Evolutionary conservation across 2,888 invertebrate genomes (phyloP).

Genomic region (Pandemis heparana): DNA sequence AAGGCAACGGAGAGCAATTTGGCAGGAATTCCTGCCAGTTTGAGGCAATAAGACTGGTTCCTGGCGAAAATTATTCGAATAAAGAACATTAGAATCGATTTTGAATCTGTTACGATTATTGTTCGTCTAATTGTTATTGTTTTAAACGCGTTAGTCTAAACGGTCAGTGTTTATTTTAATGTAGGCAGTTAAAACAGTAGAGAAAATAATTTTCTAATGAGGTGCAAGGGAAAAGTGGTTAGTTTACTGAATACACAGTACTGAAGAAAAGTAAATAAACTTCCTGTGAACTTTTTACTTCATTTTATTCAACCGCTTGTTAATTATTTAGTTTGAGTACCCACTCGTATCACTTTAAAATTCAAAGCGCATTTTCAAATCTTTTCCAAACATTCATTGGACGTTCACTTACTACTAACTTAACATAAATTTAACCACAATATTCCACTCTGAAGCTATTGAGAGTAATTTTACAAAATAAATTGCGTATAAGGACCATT

Average conservation of each 20-base stretch:
- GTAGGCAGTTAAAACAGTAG: conserved; percentile 3
- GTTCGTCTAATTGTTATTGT: conserved; percentile 32
- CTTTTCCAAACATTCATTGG: background rate
- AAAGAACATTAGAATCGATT: conserved; percentile 46
- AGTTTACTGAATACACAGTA: background rate
- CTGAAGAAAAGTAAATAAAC: background rate
- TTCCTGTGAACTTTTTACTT: background rate
- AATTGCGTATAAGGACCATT: conserved; percentile 24
- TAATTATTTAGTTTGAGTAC: background rate
- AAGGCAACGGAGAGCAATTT: conserved; percentile 78
- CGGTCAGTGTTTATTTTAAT: conserved; percentile 4
- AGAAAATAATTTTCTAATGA: background rate
- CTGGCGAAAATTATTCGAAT: conserved; percentile 65
- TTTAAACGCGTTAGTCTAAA: conserved; percentile 9
- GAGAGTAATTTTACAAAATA: background rate
- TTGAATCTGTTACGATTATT: conserved; percentile 34
- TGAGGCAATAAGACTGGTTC: conserved; percentile 64
- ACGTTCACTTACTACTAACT: background rate
- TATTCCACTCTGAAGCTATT: background rate
- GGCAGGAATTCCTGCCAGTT: conserved; percentile 71
- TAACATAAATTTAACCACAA: background rate
- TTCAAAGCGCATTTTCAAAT: background rate
- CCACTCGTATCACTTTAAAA: background rate
- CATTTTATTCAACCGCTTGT: background rate
- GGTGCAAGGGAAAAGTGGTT: background rate